Percentiles rank a stretch among this genome's conserved stretches.
Conservation (phyloP, 2,888 invertebrate species). For the Chaitophorus viminalis region DNA sequence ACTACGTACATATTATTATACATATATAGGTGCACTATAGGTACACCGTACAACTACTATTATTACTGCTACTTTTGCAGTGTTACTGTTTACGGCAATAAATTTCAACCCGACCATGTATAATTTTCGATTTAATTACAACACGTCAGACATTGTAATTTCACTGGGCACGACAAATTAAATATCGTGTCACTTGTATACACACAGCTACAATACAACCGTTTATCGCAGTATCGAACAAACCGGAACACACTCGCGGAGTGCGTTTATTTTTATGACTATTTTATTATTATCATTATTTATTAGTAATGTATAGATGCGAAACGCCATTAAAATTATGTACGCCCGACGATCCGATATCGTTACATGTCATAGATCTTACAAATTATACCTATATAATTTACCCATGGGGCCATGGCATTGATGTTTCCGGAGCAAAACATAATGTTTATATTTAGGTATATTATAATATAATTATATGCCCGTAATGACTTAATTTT, state of each 20-base stretch:
- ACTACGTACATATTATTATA: too few species aligned
- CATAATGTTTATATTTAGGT: not conserved
- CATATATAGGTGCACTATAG: too few species aligned
- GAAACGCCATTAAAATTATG: not conserved
- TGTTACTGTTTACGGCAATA: not conserved
- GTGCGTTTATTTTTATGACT: conserved; percentile 6
- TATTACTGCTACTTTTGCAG: too few species aligned
- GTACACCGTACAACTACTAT: too few species aligned
- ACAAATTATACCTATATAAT: not conserved
- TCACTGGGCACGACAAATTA: not conserved
- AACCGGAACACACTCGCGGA: not conserved
- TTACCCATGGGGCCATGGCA: too few species aligned
- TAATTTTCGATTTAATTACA: conserved; percentile 24
- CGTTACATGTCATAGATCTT: not conserved
- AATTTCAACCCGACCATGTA: not conserved
- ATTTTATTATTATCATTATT: not conserved
- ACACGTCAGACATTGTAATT: conserved; percentile 8
- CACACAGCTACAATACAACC: not conserved
- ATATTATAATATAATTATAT: too few species aligned
- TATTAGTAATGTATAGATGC: not conserved
- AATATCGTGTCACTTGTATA: conserved; percentile 4
- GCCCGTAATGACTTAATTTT: not conserved
- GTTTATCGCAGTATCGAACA: not conserved
- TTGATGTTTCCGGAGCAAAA: not conserved
- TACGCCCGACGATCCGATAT: not conserved